Evolutionary conservation across 1,140 invertebrate species (phyloP).

Genomic region (Drosophila asahinai): DNA sequence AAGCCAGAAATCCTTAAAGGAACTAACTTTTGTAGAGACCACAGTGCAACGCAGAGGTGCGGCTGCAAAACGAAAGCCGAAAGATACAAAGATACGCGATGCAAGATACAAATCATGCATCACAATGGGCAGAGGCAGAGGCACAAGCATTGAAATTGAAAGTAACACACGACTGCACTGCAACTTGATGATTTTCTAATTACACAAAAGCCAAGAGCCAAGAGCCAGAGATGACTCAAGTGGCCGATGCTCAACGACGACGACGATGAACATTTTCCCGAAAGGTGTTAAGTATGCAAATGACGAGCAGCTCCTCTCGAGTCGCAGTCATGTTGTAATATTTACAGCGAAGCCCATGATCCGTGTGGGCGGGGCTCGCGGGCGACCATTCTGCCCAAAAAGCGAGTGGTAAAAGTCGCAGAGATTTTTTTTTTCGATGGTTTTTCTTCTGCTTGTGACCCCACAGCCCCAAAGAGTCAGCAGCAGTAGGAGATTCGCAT

Average conservation of each 20-base stretch:
- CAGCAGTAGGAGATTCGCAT: conserved; percentile 49
- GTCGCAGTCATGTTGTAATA: conserved; percentile 45
- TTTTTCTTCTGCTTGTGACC: conserved; percentile 28
- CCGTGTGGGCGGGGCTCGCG: conserved; percentile 41
- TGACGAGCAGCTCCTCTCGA: conserved; percentile 47
- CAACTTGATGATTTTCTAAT: conserved; percentile 57
- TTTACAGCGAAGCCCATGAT: conserved; percentile 37
- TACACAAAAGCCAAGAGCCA: conserved; percentile 43
- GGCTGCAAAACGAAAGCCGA: conserved; percentile 37
- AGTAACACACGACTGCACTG: conserved; percentile 52
- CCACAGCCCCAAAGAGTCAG: conserved; percentile 30
- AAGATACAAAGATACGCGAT: conserved; percentile 34
- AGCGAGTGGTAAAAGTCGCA: conserved; percentile 51
- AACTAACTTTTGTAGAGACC: background rate
- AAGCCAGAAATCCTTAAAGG: background rate
- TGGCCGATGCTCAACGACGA: conserved; percentile 24
- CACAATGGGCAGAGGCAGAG: conserved; percentile 23
- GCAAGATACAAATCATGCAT: conserved; percentile 52
- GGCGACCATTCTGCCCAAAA: conserved; percentile 28
- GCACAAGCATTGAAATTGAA: conserved; percentile 43
- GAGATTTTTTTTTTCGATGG: conserved; percentile 29
- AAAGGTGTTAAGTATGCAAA: conserved; percentile 58
- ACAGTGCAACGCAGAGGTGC: conserved; percentile 27
- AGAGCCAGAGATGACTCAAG: conserved; percentile 35
- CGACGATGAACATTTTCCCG: conserved; percentile 22